Percentiles rank a stretch among this genome's conserved stretches.
These are phyloP conservation scores for Hydrophis major DNA, from an alignment of 2,797 vertebrate genomes.

Conservation along the genomic window DNA sequence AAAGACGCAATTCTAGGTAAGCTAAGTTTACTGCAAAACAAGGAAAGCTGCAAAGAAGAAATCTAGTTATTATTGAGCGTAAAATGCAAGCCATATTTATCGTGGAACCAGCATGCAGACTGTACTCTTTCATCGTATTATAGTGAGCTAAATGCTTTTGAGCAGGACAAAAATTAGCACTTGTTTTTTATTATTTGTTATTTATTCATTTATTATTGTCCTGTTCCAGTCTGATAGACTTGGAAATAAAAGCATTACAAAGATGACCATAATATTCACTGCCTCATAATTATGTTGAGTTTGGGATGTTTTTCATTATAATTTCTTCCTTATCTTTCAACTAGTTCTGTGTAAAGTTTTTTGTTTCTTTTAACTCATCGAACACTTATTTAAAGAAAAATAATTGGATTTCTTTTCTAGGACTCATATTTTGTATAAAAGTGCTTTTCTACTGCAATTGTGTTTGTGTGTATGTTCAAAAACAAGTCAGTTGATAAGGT, in stretches of 20 bases:
- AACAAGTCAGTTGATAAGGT: background rate
- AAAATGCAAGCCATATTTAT: background rate
- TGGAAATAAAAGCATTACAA: background rate
- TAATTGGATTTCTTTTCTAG: background rate
- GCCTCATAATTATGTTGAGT: background rate
- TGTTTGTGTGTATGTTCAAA: background rate
- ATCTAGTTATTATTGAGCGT: background rate
- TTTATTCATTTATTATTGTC: background rate
- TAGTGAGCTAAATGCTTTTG: background rate
- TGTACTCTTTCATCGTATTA: background rate
- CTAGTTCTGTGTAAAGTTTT: background rate
- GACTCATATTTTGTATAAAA: background rate
- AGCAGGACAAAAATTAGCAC: background rate
- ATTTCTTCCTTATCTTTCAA: background rate
- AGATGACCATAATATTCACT: background rate
- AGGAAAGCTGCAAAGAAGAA: background rate
- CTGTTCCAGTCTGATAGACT: background rate
- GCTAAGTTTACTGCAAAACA: background rate
- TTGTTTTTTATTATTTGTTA: background rate
- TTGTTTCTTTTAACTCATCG: background rate
- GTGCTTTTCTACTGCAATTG: background rate
- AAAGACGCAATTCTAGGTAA: background rate
- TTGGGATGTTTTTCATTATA: background rate
- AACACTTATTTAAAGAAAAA: background rate
- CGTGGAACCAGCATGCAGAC: background rate